Percentiles rank a stretch among this genome's conserved stretches.
Conservation (phyloP, 2,888 invertebrate species). For the Cantharis rustica region DNA sequence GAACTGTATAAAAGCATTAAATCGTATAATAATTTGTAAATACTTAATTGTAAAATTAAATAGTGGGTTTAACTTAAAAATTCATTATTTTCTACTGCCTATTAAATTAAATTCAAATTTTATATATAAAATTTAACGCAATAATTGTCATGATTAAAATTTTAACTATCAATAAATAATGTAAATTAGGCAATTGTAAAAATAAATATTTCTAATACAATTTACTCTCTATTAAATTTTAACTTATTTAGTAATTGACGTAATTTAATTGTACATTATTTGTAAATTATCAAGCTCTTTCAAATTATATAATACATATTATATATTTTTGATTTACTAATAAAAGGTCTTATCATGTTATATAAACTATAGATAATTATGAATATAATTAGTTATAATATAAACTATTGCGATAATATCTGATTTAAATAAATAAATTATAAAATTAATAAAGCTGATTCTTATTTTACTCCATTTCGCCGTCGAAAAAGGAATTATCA, state of each 20-base stretch:
- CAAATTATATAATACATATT: neutral
- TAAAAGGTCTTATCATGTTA: neutral
- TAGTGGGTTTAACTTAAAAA: neutral
- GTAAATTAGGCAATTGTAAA: constrained; percentile 22
- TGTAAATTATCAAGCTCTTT: neutral
- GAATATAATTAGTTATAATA: neutral
- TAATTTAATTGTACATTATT: constrained; percentile 1
- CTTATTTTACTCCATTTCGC: no score
- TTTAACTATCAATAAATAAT: constrained; percentile 11
- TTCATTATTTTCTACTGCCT: neutral
- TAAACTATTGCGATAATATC: constrained; percentile 1
- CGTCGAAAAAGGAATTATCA: neutral
- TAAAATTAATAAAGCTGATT: neutral
- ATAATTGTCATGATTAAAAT: constrained; percentile 19
- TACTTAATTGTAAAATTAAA: neutral
- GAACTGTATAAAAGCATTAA: neutral
- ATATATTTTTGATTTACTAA: constrained; percentile 1
- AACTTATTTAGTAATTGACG: neutral
- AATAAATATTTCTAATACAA: constrained; percentile 12
- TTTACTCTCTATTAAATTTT: constrained; percentile 15
- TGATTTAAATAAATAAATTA: neutral
- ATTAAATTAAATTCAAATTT: neutral
- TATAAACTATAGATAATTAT: neutral
- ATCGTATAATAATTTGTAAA: neutral
- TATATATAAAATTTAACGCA: constrained; percentile 12